phyloP scores from a whole-genome alignment of 2,888 invertebrate genomes.

The Mesorhabditis sp. region DNA sequence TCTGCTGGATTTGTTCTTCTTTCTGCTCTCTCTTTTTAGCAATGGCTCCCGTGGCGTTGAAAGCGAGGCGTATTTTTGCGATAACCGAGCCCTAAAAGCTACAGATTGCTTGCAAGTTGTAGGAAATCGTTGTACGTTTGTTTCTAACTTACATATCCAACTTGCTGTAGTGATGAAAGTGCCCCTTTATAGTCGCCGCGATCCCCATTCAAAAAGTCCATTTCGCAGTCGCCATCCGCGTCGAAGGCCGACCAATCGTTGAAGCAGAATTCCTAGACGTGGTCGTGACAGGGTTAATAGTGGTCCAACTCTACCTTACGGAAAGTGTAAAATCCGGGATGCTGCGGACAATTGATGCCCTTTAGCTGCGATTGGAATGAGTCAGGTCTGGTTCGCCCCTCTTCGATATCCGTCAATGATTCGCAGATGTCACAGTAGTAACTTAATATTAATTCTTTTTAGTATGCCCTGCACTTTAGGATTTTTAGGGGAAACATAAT shows the following conservation, averaged over 20 bases:
- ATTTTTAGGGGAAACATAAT: not conserved
- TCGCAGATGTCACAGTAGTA: constrained; percentile 58
- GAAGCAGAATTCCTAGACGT: constrained; percentile 52
- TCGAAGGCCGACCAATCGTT: constrained; percentile 58
- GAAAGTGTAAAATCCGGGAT: constrained; percentile 52
- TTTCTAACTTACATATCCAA: constrained; percentile 51
- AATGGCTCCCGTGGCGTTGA: constrained; percentile 52
- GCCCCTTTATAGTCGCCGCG: constrained; percentile 53
- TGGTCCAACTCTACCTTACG: constrained; percentile 33
- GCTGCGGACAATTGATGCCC: constrained; percentile 54
- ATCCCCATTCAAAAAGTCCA: constrained; percentile 54
- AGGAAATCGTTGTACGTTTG: not conserved
- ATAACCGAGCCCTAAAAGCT: constrained; percentile 53
- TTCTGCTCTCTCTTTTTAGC: constrained; percentile 45
- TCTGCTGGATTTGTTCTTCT: constrained; percentile 51
- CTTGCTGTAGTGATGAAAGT: constrained; percentile 51
- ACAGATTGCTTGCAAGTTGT: not conserved
- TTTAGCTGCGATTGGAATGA: constrained; percentile 34
- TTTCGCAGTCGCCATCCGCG: constrained; percentile 55
- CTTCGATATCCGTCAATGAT: constrained; percentile 45
- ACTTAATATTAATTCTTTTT: constrained; percentile 30
- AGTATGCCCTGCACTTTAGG: not conserved
- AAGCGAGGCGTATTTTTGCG: constrained; percentile 55
- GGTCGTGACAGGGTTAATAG: not conserved
- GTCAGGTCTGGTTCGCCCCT: constrained; percentile 12